Percentiles rank a stretch among this genome's conserved stretches.
phyloP scores from a whole-genome alignment of 2,113 vertebrate genomes.

The Pyxicephalus adspersus region DNA sequence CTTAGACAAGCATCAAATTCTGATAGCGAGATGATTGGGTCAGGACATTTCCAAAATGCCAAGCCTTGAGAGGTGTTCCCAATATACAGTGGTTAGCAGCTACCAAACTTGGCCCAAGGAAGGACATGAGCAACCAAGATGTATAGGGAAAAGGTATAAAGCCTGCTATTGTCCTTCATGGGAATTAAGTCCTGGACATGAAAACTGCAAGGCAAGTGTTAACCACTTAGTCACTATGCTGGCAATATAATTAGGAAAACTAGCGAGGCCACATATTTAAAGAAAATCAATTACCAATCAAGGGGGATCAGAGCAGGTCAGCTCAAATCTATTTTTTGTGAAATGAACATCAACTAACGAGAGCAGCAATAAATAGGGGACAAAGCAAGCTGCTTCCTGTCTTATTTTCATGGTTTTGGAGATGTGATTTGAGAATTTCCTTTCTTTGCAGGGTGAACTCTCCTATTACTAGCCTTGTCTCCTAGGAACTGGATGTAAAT shows the following conservation, averaged over 20 bases:
- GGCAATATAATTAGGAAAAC: too few relatives aligned
- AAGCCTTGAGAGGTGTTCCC: not conserved
- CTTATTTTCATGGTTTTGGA: constrained; percentile 38
- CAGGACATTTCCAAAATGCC: not conserved
- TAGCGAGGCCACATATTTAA: too few relatives aligned
- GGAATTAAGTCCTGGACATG: too few relatives aligned
- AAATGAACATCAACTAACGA: not conserved
- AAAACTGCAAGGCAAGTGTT: too few relatives aligned
- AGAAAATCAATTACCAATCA: too few relatives aligned
- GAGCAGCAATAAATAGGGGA: not conserved
- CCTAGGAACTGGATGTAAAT: constrained; percentile 42
- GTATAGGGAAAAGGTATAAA: too few relatives aligned
- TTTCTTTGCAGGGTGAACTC: constrained; percentile 31
- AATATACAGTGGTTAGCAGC: not conserved
- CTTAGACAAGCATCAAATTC: not conserved
- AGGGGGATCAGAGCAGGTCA: too few relatives aligned
- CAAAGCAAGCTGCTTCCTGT: constrained; percentile 4
- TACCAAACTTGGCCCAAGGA: not conserved
- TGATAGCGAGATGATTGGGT: not conserved
- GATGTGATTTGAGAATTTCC: constrained; percentile 42
- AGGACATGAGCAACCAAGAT: not conserved
- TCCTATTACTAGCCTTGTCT: constrained; percentile 50
- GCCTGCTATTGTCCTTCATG: too few relatives aligned
- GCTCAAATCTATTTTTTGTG: not conserved
- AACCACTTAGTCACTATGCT: too few relatives aligned